A percentile compares a stretch with the other conserved stretches of the same genome.
phyloP scores from a whole-genome alignment of 2,797 vertebrate species.

The Phoebastria nigripes region DNA sequence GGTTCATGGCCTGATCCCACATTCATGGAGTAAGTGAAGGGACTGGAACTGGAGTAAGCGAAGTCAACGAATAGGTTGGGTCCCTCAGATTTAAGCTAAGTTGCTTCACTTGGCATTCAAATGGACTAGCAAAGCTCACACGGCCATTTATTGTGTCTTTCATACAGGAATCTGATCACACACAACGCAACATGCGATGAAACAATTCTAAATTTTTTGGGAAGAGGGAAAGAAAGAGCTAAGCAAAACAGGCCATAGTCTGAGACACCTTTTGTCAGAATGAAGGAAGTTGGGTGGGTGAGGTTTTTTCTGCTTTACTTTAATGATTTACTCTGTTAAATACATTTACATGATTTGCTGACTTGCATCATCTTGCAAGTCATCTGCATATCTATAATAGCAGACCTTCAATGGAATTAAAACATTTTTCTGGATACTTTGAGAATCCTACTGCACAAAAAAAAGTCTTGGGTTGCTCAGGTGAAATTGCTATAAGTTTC shows the following conservation, averaged over 20 bases:
- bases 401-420: not conserved
- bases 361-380: not conserved
- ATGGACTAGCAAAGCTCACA: not conserved
- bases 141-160: not conserved
- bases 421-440: not conserved
- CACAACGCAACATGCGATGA: not conserved
- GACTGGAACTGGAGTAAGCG: not conserved
- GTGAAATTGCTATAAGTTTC: not conserved
- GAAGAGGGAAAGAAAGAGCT: not conserved
- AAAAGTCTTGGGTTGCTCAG: not conserved
- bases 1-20: not conserved
- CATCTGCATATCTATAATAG: not conserved
- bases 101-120: not conserved
- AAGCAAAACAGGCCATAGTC: not conserved
- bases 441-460: not conserved
- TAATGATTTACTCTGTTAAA: not conserved
- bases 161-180: not conserved
- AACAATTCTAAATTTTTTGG: not conserved
- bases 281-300: not conserved
- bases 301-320: not conserved
- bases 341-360: not conserved
- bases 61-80: not conserved
- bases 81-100: not conserved
- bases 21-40: not conserved
- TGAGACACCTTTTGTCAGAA: not conserved